These are phyloP conservation scores for Eupeodes luniger DNA, from an alignment of 2,888 invertebrate genomes.

Conservation along the genomic window DNA sequence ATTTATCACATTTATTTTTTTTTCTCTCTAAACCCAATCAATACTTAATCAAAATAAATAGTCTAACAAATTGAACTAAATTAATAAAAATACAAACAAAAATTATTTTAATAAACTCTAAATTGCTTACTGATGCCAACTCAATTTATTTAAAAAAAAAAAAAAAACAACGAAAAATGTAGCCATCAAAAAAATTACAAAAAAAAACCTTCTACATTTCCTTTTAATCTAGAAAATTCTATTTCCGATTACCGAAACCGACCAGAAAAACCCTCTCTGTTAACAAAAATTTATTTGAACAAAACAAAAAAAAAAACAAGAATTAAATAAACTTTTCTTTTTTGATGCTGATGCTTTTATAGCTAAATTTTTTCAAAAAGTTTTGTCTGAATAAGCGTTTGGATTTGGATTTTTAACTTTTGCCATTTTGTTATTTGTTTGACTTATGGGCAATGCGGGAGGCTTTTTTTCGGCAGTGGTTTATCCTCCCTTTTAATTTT, in stretches of 20 bases:
- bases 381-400: slow-evolving; percentile 42
- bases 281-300: neutral
- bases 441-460: neutral
- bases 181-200: neutral
- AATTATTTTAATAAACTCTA: slow-evolving; percentile 11
- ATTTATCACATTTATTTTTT: neutral
- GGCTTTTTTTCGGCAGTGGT: slow-evolving; percentile 13
- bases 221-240: slow-evolving; percentile 25
- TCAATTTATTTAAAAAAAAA: slow-evolving; percentile 1
- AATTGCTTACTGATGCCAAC: slow-evolving; percentile 1
- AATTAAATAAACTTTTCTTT: slow-evolving; percentile 13
- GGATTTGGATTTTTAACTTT: slow-evolving; percentile 45
- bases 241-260: slow-evolving; percentile 19
- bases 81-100: neutral
- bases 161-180: neutral
- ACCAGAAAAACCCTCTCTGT: neutral
- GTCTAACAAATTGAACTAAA: neutral
- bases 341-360: neutral
- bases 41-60: slow-evolving; percentile 23
- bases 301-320: neutral
- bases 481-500: neutral
- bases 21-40: neutral
- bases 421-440: slow-evolving; percentile 28
- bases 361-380: slow-evolving; percentile 2
- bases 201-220: neutral